Conservation (phyloP, 2,113 vertebrate genomes). For the Dicerorhinus sumatrensis region DNA sequence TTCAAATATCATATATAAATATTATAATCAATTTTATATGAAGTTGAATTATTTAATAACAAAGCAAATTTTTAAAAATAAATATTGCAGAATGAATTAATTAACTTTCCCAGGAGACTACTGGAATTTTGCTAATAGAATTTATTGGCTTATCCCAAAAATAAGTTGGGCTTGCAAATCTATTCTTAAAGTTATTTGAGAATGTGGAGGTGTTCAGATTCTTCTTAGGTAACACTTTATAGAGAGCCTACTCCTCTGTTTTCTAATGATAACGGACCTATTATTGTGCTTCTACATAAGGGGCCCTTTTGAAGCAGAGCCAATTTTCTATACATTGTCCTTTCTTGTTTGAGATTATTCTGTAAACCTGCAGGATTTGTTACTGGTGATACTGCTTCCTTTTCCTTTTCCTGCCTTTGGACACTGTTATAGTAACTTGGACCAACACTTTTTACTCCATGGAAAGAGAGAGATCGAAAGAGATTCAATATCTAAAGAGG, state of each 20-base stretch:
- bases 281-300: constrained; percentile 1
- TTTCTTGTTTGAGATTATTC: constrained; percentile 21
- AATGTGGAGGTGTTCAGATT: not conserved
- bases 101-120: not conserved
- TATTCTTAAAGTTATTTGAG: not conserved
- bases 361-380: not conserved
- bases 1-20: not conserved
- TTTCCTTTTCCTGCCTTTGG: not conserved
- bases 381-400: not conserved
- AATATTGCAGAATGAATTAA: not conserved
- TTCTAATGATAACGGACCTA: not conserved
- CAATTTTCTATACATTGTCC: not conserved
- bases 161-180: not conserved
- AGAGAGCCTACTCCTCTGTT: not conserved
- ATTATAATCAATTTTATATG: not conserved
- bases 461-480: not conserved
- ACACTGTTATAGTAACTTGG: not conserved
- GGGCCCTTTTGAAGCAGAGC: not conserved
- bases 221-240: not conserved
- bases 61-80: not conserved
- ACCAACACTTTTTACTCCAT: not conserved
- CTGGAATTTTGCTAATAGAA: not conserved
- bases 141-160: not conserved
- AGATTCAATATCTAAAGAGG: constrained; percentile 4
- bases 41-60: not conserved